Evolutionary conservation across 2,797 vertebrate genomes (phyloP), one percentile per base, ranked within the genome.

Genomic region (Triplophysa bombifrons): DNA sequence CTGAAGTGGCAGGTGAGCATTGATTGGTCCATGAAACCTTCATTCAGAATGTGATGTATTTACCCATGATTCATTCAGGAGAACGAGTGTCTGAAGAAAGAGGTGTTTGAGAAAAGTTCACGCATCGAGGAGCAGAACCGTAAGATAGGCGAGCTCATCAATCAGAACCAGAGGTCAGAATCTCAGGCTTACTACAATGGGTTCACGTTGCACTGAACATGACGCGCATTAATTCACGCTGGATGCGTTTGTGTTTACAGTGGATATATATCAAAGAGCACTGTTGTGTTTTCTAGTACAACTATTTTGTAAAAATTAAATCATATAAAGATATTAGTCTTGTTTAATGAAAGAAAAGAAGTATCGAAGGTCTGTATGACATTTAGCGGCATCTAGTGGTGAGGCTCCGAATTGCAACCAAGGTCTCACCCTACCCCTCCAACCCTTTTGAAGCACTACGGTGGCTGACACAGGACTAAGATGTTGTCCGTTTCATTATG

Each of bases 51-150:
- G 51, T 20, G 56, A 14, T 56, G 38, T 17, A n/a, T 20, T 1
- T 2, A 16, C 0, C 0, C 76, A 38, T 74, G 71, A 2, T 55
- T 4, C 16, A 73, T 75, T 71, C 85, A 98, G 98, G 98, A 99
- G 89, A 99, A 98, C 7, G 97, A 98, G 88, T 95, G 95, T 73
- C 90, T 99, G 78, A 99, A 99, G 87, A 98, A 98, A 72, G 97
- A 99, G 84, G 90, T 98, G 7, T 96, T 98, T 91, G 97, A 99
- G 83, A 98, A 98, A 89, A 98, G 96, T 88, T 91, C 91, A 73
- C 95, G 96, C 11, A 95, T 98, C 44, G 97, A 99, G 89, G 97
- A 98, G 84, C 98, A 98, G 88, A 99, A 98, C 82, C 94, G 89
- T 80, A 99, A 98, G 92, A 98, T 99, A 7, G 92, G 96, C 0